These are phyloP conservation scores for Alligator sinensis DNA, from an alignment of 2,113 vertebrate species.

Conservation along the genomic window DNA sequence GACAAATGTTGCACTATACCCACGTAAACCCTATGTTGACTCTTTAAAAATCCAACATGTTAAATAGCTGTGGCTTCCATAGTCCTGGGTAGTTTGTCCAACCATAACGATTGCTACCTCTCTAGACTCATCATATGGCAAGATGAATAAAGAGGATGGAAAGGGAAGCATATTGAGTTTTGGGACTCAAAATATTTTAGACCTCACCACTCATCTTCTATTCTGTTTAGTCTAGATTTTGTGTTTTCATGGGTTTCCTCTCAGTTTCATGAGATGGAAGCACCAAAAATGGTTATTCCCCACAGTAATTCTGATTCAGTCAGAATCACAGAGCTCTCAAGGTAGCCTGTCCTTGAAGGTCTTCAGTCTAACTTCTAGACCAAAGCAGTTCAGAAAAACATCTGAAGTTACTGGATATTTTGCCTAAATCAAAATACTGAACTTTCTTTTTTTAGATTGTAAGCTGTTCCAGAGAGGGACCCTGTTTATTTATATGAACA, in stretches of 20 bases:
- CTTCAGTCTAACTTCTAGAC: neutral
- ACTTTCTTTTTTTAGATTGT: neutral
- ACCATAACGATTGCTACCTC: neutral
- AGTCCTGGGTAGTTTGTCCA: neutral
- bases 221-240: neutral
- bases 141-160: neutral
- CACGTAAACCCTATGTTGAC: conserved; percentile 24
- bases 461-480: neutral
- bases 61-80: conserved; percentile 11
- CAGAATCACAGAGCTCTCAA: neutral
- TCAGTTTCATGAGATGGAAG: neutral
- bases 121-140: neutral
- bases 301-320: neutral
- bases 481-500: neutral
- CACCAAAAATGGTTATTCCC: neutral
- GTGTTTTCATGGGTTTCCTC: neutral
- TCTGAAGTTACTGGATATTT: neutral
- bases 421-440: neutral
- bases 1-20: conserved; percentile 32
- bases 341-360: neutral
- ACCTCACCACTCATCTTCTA: neutral
- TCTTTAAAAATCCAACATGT: conserved; percentile 32
- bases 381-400: neutral
- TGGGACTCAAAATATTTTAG: conserved; percentile 10
- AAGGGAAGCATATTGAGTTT: neutral